Evolutionary conservation across 2,797 vertebrate genomes (phyloP), one percentile per base, ranked within the genome.

Genomic region (Fratercula arctica): DNA sequence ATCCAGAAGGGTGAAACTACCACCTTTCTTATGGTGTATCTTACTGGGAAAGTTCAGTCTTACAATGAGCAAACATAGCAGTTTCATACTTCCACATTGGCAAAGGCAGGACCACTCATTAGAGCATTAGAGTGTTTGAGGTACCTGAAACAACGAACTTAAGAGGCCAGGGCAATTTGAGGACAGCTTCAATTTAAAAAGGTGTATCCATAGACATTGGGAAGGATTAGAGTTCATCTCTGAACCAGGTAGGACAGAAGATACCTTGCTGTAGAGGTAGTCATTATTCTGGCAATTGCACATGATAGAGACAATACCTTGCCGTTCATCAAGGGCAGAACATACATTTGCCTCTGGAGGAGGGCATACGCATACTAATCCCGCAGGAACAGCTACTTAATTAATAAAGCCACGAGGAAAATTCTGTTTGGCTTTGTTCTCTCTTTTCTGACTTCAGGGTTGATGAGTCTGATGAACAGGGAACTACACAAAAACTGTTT

Each of bases 391-490:
- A 76, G 66, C 83, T 91, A 63, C 19, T 67, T 89, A 87, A 92
- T 96, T 93, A 93, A 93, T 87, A 83, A 90, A 91, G 68, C 89
- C 79, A 74, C 3, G 16, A 93, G 66, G 82, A 93, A 78, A 84
- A 88, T 24, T 74, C 66, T 72, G 43, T 41, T 74, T 92, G 77
- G 54, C 51, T 79, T 84, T 90, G 70, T 69, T 89, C 54, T 94
- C 15, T 66, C 25, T 75, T 77, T 74, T 56, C 59, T 86, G 63
- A 79, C 80, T 93, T 78, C 21, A 43, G 61, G 46, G 31, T 25
- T 66, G 74, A 81, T 68, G 61, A 86, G 66, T 41, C 64, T 67
- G 68, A 91, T 77, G 67, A 79, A 39, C 33, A 46, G 69, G 89
- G 20, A 17, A 69, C 20, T 45, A 54, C 45, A 41, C 63, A 81